Evolutionary conservation across 2,797 vertebrate genomes (phyloP).

Genomic region (Hipposideros larvatus): DNA sequence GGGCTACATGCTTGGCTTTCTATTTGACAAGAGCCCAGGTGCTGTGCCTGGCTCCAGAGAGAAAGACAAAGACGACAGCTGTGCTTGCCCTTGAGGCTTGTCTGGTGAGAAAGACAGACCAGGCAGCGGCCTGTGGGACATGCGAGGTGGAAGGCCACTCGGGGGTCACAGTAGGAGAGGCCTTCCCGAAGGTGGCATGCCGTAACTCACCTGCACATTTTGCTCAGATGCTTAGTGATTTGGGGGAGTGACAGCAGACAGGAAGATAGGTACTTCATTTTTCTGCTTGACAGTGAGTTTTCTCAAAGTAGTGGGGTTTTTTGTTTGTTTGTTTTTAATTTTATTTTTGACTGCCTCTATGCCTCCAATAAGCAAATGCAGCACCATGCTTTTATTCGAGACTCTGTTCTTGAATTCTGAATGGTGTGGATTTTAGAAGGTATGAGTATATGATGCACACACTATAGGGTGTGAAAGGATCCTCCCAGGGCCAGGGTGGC

Average conservation of each 20-base stretch:
- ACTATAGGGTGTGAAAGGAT: too few species aligned
- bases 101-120: not conserved
- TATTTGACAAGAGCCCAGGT: not conserved
- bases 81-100: not conserved
- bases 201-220: not conserved
- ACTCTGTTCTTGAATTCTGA: not conserved
- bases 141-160: not conserved
- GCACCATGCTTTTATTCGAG: not conserved
- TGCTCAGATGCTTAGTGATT: not conserved
- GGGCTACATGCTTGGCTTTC: not conserved
- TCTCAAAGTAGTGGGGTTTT: not conserved
- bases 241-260: not conserved
- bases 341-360: not conserved
- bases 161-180: not conserved
- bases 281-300: not conserved
- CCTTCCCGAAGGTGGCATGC: rapidly evolving
- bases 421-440: not conserved
- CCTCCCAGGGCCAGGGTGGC: too few species aligned
- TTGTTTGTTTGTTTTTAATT: not conserved
- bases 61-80: not conserved
- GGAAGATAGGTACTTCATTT: not conserved
- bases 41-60: not conserved
- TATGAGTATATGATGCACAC: not conserved
- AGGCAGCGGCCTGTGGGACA: rapidly evolving
- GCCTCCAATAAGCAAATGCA: not conserved